Conservation (phyloP, 2,888 invertebrate genomes). For the Standfussiana lucernea region DNA sequence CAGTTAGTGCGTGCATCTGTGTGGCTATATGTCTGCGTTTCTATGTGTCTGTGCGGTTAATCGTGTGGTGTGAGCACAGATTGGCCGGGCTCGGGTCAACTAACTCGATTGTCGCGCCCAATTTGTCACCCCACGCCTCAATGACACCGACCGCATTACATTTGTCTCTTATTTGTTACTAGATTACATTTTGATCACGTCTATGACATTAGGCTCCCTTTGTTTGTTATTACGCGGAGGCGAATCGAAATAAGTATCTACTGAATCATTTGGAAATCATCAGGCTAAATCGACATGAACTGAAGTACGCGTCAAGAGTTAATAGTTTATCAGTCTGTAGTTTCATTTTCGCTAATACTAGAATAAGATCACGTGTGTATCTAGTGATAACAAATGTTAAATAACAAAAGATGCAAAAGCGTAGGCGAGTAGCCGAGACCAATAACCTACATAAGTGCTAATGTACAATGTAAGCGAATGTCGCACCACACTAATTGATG, state of each 20-base stretch:
- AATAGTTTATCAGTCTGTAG: constrained; percentile 1
- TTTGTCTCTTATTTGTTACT: constrained; percentile 73
- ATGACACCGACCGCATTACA: constrained; percentile 76
- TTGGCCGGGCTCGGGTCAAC: constrained; percentile 84
- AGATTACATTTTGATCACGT: constrained; percentile 70
- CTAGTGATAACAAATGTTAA: constrained; percentile 41
- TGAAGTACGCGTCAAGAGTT: constrained; percentile 1
- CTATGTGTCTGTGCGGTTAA: constrained; percentile 73
- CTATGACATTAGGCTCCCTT: constrained; percentile 50
- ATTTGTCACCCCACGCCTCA: constrained; percentile 83
- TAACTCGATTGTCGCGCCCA: constrained; percentile 89
- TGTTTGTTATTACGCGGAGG: constrained; percentile 38
- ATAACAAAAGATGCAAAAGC: constrained; percentile 54
- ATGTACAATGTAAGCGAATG: constrained; percentile 69
- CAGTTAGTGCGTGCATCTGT: constrained; percentile 66
- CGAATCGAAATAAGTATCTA: constrained; percentile 11
- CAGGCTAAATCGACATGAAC: not conserved
- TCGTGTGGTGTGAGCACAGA: constrained; percentile 77
- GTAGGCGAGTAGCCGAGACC: constrained; percentile 36
- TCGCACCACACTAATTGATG: constrained; percentile 80
- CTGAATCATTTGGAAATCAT: constrained; percentile 20
- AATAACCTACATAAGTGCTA: constrained; percentile 65
- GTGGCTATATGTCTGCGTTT: constrained; percentile 31
- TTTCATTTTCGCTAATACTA: constrained; percentile 12
- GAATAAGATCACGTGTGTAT: constrained; percentile 16